A percentile compares a stretch with the other conserved stretches of the same genome.
phyloP scores from a whole-genome alignment of 2,113 vertebrate species.

The Aspiorhynchus laticeps region DNA sequence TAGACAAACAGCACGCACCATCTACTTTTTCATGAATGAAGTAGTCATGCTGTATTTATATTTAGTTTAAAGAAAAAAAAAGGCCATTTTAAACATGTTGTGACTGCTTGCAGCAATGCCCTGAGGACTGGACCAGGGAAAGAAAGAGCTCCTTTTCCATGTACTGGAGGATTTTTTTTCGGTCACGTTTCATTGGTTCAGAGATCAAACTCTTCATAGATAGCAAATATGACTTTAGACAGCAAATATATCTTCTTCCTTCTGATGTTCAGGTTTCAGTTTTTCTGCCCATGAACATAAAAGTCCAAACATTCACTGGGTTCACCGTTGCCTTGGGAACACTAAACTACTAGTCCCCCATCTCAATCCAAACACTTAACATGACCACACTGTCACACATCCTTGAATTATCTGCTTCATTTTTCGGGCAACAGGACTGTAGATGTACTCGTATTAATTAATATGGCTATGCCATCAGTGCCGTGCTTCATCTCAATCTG shows the following conservation, averaged over 20 bases:
- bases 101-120: not conserved
- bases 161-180: constrained; percentile 48
- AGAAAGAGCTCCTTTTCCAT: constrained; percentile 40
- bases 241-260: not conserved
- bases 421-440: not conserved
- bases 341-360: not conserved
- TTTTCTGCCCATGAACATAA: not conserved
- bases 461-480: constrained; percentile 57
- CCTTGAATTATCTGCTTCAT: constrained; percentile 40
- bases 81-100: too few species aligned
- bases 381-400: constrained; percentile 9
- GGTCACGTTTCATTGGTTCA: constrained; percentile 35
- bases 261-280: not conserved
- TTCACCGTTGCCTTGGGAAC: not conserved
- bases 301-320: not conserved
- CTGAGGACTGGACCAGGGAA: not conserved
- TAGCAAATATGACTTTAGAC: too few species aligned
- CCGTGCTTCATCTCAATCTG: constrained; percentile 55
- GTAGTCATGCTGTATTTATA: too few species aligned
- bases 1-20: too few species aligned
- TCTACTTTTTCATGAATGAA: too few species aligned
- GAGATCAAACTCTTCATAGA: constrained; percentile 9
- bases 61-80: too few species aligned
- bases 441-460: constrained; percentile 56
- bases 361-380: not conserved